Conservation (phyloP, 2,888 invertebrate species). For the Nezara viridula region DNA sequence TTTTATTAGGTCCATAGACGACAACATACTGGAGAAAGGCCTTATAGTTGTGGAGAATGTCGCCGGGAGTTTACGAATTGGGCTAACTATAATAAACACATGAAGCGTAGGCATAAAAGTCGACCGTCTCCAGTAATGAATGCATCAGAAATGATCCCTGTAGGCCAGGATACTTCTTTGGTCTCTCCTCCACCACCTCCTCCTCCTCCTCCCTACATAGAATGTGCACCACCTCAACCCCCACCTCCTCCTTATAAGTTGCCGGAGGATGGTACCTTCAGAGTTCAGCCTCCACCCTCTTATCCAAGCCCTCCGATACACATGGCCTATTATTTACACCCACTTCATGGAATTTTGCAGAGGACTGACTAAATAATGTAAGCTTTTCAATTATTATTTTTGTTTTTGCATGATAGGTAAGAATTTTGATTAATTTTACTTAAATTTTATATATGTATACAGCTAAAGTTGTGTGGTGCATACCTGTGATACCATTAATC, state of each 20-base stretch:
- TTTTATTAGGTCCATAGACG: constrained; percentile 75
- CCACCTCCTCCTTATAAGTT: constrained; percentile 58
- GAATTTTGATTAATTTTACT: background rate
- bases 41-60: constrained; percentile 81
- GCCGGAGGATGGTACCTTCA: constrained; percentile 40
- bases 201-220: constrained; percentile 52
- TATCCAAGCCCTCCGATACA: constrained; percentile 55
- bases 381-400: background rate
- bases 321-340: constrained; percentile 58
- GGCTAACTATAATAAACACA: constrained; percentile 87
- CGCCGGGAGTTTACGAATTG: constrained; percentile 83
- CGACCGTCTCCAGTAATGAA: background rate
- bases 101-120: constrained; percentile 78
- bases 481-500: too few species aligned
- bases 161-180: background rate
- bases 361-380: constrained; percentile 47
- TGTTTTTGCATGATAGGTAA: background rate
- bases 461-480: too few species aligned
- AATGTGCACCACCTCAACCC: constrained; percentile 21
- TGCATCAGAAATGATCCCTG: background rate
- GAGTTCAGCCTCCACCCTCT: constrained; percentile 58
- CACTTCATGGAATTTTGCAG: constrained; percentile 53
- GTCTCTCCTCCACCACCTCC: constrained; percentile 47
- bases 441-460: background rate
- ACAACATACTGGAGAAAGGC: constrained; percentile 78